phyloP scores from a whole-genome alignment of 2,888 invertebrate species.

The Nysson spinosus region DNA sequence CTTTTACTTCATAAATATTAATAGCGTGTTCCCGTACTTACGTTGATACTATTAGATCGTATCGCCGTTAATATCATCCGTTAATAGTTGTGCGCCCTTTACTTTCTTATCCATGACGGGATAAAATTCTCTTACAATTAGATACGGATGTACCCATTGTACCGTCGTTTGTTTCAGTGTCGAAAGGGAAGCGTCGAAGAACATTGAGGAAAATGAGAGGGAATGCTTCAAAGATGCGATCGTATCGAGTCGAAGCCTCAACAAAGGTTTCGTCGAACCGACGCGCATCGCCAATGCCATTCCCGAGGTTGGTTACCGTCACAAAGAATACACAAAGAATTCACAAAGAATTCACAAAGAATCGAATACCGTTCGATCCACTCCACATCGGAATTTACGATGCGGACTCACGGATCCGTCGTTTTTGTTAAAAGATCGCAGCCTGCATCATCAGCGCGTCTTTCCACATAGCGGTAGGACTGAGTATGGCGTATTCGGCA shows the following conservation, averaged over 20 bases:
- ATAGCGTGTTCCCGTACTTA: too few species aligned
- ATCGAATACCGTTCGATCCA: not conserved
- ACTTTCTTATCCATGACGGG: too few species aligned
- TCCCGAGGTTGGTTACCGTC: slow-evolving; percentile 63
- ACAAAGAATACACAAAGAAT: not conserved
- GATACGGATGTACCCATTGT: too few species aligned
- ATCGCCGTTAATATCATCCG: too few species aligned
- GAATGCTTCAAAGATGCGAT: slow-evolving; percentile 75
- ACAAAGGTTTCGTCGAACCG: slow-evolving; percentile 70
- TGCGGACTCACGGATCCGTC: not conserved
- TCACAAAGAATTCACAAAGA: not conserved
- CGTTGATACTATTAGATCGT: too few species aligned
- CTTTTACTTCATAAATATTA: not conserved
- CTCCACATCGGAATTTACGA: not conserved
- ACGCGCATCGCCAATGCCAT: slow-evolving; percentile 65
- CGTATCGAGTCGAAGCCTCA: slow-evolving; percentile 72
- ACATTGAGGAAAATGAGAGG: slow-evolving; percentile 74
- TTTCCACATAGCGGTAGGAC: slow-evolving; percentile 81
- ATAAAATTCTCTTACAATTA: too few species aligned
- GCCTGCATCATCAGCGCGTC: slow-evolving; percentile 80
- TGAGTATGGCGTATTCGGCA: slow-evolving; percentile 81
- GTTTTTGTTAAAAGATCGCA: too few species aligned
- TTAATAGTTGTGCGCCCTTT: too few species aligned
- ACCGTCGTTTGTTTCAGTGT: slow-evolving; percentile 60
- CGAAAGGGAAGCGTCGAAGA: slow-evolving; percentile 74